A percentile compares a stretch with the other conserved stretches of the same genome.
Evolutionary conservation across 2,113 vertebrate genomes (phyloP).

Genomic region (Dermatemys mawii): DNA sequence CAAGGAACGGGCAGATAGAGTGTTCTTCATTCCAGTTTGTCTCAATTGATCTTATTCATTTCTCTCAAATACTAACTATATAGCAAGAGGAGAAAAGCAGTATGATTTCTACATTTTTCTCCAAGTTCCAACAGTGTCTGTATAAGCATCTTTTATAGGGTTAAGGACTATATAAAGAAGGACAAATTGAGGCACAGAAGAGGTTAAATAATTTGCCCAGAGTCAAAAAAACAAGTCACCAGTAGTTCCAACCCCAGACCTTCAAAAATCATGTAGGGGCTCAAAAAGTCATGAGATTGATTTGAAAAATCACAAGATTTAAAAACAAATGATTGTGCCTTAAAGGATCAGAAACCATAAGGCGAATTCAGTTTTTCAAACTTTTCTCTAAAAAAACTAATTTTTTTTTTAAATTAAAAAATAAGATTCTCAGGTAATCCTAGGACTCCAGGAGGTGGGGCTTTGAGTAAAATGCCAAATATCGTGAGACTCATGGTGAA

Average conservation of each 20-base stretch:
- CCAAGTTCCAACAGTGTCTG: background rate
- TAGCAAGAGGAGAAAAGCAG: background rate
- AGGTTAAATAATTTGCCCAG: background rate
- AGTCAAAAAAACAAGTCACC: background rate
- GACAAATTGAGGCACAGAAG: background rate
- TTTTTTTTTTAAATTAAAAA: too few relatives aligned
- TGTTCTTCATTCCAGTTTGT: background rate
- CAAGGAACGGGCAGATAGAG: background rate
- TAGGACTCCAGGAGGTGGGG: background rate
- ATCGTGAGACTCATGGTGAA: background rate
- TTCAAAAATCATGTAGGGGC: background rate
- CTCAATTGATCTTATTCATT: background rate
- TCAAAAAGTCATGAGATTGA: rapidly evolving
- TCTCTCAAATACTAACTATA: background rate
- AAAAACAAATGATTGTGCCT: too few relatives aligned
- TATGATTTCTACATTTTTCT: background rate
- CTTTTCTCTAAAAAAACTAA: background rate
- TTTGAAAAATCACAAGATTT: background rate
- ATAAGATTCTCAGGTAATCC: background rate
- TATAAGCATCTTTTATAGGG: background rate
- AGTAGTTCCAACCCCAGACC: background rate
- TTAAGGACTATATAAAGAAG: background rate
- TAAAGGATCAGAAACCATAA: too few relatives aligned
- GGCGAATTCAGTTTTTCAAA: background rate
- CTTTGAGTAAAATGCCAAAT: background rate